These are phyloP conservation scores for Mercenaria mercenaria DNA, from an alignment of 1,140 invertebrate species.

Conservation along the genomic window DNA sequence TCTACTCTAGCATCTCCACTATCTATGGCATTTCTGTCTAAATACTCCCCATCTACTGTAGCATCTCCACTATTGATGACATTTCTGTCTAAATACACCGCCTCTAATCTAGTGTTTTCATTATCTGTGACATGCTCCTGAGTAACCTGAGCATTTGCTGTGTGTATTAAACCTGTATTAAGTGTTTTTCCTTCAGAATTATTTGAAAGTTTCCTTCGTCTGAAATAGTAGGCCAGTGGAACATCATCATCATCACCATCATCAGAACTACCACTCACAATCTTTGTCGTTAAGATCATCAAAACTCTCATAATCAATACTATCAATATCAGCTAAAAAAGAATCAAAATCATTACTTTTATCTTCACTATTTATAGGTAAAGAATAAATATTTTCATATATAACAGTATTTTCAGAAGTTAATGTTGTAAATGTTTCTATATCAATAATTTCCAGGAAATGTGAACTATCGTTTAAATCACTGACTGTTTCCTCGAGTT, in stretches of 20 bases:
- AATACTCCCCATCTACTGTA: too few species aligned
- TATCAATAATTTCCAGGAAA: not conserved
- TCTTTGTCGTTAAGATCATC: conserved; percentile 1
- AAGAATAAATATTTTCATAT: not conserved
- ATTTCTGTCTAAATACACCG: not conserved
- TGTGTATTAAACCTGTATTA: not conserved
- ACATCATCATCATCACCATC: conserved; percentile 13
- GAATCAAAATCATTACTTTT: not conserved
- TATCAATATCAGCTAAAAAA: not conserved
- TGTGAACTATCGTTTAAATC: not conserved
- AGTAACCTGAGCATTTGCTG: not conserved
- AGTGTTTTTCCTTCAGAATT: not conserved
- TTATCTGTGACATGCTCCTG: not conserved
- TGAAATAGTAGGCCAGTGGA: not conserved
- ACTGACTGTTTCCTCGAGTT: not conserved
- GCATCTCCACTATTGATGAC: not conserved
- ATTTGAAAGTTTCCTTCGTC: not conserved
- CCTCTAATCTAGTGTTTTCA: not conserved
- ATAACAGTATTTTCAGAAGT: not conserved
- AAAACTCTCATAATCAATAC: not conserved
- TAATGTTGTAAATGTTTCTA: not conserved
- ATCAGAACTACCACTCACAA: not conserved
- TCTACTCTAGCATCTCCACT: too few species aligned
- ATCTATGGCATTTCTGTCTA: not conserved
- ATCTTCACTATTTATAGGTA: too few species aligned